Conservation (phyloP, 2,888 invertebrate species). For the Balanococcus diminutus region DNA sequence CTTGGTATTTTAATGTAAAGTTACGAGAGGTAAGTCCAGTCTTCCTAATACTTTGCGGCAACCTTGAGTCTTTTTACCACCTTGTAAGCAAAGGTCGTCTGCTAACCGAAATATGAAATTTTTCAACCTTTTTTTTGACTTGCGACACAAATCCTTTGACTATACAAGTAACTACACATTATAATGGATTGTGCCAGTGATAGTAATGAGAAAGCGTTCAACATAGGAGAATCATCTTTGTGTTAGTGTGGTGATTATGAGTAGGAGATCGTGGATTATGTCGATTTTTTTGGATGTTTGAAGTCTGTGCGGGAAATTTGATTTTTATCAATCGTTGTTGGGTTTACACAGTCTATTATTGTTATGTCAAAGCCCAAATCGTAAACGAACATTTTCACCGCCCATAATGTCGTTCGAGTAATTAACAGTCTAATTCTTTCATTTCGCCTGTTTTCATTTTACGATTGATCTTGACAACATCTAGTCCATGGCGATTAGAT, state of each 20-base stretch:
- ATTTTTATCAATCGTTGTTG: conserved; percentile 60
- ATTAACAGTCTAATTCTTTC: conserved; percentile 54
- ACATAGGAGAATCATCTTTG: no score
- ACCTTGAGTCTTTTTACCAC: neutral
- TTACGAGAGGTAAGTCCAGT: no score
- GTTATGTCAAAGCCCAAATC: no score
- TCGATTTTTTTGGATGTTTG: no score
- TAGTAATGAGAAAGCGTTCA: no score
- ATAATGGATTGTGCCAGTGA: no score
- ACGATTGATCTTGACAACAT: neutral
- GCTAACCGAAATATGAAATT: conserved; percentile 55
- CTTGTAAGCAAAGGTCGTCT: conserved; percentile 49
- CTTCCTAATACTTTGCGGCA: no score
- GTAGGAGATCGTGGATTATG: no score
- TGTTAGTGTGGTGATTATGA: no score
- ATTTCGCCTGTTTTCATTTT: neutral
- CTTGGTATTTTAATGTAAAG: no score
- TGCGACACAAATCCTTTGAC: conserved; percentile 40
- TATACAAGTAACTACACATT: no score
- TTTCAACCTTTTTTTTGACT: conserved; percentile 55
- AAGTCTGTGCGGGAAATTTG: conserved; percentile 58
- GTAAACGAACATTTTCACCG: conserved; percentile 59
- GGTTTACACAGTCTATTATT: no score
- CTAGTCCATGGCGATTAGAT: neutral
- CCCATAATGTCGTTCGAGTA: conserved; percentile 58